phyloP scores from a whole-genome alignment of 2,113 vertebrate species.

The Aramus guarauna region DNA sequence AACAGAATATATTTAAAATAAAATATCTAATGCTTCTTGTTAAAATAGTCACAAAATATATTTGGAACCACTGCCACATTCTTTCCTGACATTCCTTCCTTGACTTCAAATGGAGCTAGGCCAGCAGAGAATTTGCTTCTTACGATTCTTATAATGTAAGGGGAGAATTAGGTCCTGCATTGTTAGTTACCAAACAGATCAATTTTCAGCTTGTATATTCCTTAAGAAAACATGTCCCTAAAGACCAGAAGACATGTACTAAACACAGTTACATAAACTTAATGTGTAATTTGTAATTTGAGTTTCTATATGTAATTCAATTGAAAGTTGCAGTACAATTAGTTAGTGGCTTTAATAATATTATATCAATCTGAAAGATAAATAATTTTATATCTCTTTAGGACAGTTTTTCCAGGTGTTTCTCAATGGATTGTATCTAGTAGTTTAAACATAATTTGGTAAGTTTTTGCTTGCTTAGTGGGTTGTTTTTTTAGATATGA shows the following conservation, averaged over 20 bases:
- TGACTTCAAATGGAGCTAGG: not conserved
- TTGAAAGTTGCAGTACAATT: not conserved
- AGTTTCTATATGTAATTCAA: not conserved
- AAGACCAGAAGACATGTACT: not conserved
- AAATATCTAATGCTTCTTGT: not conserved
- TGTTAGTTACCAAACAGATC: not conserved
- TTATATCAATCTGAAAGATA: not conserved
- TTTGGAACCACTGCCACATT: not conserved
- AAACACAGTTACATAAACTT: not conserved
- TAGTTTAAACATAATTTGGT: not conserved
- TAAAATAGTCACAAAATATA: not conserved
- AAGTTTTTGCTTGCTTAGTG: rapidly evolving
- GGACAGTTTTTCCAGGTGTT: not conserved
- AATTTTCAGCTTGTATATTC: not conserved
- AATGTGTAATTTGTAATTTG: not conserved
- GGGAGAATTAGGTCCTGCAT: not conserved
- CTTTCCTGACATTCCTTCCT: not conserved
- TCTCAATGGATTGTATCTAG: not conserved
- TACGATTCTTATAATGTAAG: not conserved
- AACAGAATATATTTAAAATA: not conserved
- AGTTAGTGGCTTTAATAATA: not conserved
- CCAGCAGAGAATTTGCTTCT: not conserved
- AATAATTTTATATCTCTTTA: not conserved
- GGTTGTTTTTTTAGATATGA: not conserved
- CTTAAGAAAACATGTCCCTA: not conserved